Evolutionary conservation across 2,113 vertebrate species (phyloP), one percentile per base, ranked within the genome.

Genomic region (Hippoglossus stenolepis): DNA sequence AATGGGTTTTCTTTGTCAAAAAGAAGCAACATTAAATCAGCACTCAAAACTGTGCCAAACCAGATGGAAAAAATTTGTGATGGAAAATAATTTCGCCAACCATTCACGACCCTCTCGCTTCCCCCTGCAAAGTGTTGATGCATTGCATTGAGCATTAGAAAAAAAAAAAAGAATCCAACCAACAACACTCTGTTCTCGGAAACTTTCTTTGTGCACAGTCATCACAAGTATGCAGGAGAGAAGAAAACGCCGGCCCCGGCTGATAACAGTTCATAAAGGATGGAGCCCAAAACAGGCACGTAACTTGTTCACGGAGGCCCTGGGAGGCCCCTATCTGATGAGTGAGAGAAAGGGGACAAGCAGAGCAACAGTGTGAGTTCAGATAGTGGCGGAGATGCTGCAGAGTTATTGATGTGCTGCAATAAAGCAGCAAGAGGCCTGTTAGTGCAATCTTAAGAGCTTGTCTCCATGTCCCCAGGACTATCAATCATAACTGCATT

Each of bases 361-460:
- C 70, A 51, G 78, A 80, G 62, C 65, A 57, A 77, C 62, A 70
- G 63, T 75, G 70, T 38, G 72, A 65, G 77, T 65, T 74, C 67
- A 89, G 89, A 85, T 77, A 24, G 58, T 43, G 45, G 28, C 43
- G 56, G 40, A 85, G 82, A 83, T 70, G 65, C 77, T 83, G 77
- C 58, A 57, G 83, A 21, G 60, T 80, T 85, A 88, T 79, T 87
- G 87, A 92, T 85, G 77, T 61, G 73, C 62, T 54, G 77, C 78
- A 73, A 63, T 81, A 83, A 85, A 90, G 54, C 87, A 85, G 70
- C 74, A 67, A 72, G 88, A 75, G 40, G 45, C 73, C 75, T 77
- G 73, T 85, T 80, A 87, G 71, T 63, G 77, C 67, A 67, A 75
- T 63, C 62, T 77, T 69, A 76, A 79, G 71, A 85, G 65, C 71